Base-by-base conservation (phyloP, 1,140 invertebrate species). In the Drosophila pseudoananassae region DNA sequence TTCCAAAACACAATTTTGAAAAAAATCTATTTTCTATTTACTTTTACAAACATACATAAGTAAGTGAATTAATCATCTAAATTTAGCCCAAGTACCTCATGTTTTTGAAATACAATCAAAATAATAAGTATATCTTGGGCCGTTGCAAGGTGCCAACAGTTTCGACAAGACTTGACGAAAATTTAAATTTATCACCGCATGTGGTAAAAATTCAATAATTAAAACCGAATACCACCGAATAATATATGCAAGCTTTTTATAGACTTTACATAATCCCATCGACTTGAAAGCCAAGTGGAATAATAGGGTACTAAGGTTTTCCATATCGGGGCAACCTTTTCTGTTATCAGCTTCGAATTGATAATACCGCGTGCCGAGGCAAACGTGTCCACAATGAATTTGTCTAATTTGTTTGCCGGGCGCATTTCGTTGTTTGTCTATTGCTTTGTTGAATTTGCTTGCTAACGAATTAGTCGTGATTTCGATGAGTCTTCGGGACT, bases 381-480 rank as follows among this genome's bases (percentile, higher is more conserved):
- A 20, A 73, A 71, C 50, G 38, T 50, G 49, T 54, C 49, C 20
- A 46, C 20, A 69, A 12, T 14, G 10, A 43, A 64, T 66, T 61
- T 56, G 57, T 57, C 58, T 60, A 76, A 84, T 87, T 77, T 87
- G 73, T 84, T 87, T 84, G 77, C 73, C 27, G 47, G 52, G 55
- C 73, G 63, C 82, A 52, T 81, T 80, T 59, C 78, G 64, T 45
- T 78, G 55, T 85, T 78, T 72, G 82, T 53, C 53, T 57, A 80
- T 64, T 66, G 76, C 49, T 56, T 72, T 80, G 68, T 64, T 49
- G 61, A 77, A 81, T 84, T 87, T 87, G 82, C 81, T 76, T 80
- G 73, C 73, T 87, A 77, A 84, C 81, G 59, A 84, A 81, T 84
- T 84, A 84, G 68, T 87, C 77, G 82, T 77, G 77, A 84, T 87